phyloP scores from a whole-genome alignment of 2,797 vertebrate genomes.

The Pangasius krempfi region DNA sequence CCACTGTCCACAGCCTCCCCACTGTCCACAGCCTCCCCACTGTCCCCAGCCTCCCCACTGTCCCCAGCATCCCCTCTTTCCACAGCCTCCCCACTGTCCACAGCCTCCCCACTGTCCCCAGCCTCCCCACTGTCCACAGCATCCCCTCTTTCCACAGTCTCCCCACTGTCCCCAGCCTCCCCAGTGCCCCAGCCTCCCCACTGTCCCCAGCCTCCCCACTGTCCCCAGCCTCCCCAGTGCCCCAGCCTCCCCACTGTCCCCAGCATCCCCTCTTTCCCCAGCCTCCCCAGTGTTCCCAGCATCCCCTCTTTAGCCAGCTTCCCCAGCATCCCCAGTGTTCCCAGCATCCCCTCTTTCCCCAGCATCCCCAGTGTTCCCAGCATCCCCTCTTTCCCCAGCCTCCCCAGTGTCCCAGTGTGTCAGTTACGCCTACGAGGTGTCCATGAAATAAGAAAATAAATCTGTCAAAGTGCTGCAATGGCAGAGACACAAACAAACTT shows the following conservation, averaged over 20 bases:
- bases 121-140: background rate
- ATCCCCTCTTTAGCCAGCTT: background rate
- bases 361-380: background rate
- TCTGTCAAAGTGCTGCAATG: background rate
- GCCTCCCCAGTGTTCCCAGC: background rate
- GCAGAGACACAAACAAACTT: background rate
- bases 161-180: no score
- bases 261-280: background rate
- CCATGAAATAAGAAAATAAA: background rate
- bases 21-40: background rate
- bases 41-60: accelerated
- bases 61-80: background rate
- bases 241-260: background rate
- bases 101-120: accelerated
- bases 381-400: background rate
- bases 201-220: no score
- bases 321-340: background rate
- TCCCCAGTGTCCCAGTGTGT: background rate
- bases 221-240: no score
- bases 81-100: background rate
- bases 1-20: background rate
- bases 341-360: accelerated
- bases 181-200: background rate
- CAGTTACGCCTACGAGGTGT: background rate
- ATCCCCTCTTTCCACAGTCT: no score